A percentile compares a stretch with the other conserved stretches of the same genome.
These are phyloP conservation scores for Nothocercus nigrocapillus DNA, from an alignment of 2,113 vertebrate species.

Conservation along the genomic window DNA sequence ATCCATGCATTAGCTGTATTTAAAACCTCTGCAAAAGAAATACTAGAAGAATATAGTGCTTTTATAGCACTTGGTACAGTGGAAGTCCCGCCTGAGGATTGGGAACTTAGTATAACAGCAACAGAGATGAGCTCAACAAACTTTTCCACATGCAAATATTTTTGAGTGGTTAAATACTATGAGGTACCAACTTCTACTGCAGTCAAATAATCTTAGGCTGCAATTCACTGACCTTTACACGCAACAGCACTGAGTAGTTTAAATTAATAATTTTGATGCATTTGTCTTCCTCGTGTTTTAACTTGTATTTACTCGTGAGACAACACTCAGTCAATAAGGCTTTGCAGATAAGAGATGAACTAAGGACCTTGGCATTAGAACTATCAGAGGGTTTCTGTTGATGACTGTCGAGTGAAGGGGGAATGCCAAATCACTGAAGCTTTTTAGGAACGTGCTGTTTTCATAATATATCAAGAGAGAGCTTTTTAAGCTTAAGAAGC, in stretches of 20 bases:
- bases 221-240: background rate
- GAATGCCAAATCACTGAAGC: background rate
- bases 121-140: background rate
- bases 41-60: background rate
- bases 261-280: background rate
- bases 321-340: background rate
- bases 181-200: background rate
- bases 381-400: background rate
- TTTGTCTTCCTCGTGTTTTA: background rate
- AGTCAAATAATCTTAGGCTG: background rate
- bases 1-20: background rate
- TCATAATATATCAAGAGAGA: background rate
- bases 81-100: background rate
- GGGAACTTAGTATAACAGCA: slow-evolving; percentile 44
- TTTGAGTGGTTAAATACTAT: background rate
- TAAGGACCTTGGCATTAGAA: background rate
- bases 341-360: background rate
- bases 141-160: background rate
- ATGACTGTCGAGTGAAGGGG: background rate
- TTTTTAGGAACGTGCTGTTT: background rate
- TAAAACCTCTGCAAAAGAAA: slow-evolving; percentile 27
- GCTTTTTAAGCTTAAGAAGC: background rate
- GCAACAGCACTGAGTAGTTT: background rate
- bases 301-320: background rate
- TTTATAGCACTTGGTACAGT: background rate